Evolutionary conservation across 2,113 vertebrate genomes (phyloP).

Genomic region (Tetrax tetrax): DNA sequence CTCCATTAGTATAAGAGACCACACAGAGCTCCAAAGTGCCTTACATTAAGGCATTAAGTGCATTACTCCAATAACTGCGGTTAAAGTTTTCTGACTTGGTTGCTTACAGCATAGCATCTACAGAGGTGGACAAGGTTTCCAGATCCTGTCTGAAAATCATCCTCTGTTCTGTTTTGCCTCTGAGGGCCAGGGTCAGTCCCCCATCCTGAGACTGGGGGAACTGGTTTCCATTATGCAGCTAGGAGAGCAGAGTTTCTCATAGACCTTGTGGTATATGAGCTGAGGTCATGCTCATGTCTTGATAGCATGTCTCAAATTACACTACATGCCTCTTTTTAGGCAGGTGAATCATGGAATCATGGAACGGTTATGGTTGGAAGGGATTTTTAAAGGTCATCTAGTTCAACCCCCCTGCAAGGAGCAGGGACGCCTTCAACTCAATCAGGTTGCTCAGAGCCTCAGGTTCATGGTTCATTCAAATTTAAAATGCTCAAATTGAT

Average conservation of each 20-base stretch:
- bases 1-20: slow-evolving; percentile 22
- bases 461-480: not conserved
- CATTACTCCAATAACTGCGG: not conserved
- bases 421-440: too few species aligned
- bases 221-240: not conserved
- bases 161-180: not conserved
- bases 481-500: not conserved
- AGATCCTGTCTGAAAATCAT: not conserved
- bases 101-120: not conserved
- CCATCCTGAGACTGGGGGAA: not conserved
- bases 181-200: not conserved
- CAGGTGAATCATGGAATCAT: not conserved
- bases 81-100: not conserved
- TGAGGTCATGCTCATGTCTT: not conserved
- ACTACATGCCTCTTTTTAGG: not conserved
- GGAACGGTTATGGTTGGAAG: too few species aligned
- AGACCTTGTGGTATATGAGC: not conserved
- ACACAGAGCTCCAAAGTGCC: not conserved
- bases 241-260: not conserved
- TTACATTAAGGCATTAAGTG: slow-evolving; percentile 34
- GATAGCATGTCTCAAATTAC: not conserved
- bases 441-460: too few species aligned
- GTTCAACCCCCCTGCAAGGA: too few species aligned
- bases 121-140: not conserved
- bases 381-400: too few species aligned